Conservation (phyloP, 2,797 vertebrate species). For the Peromyscus attwateri region DNA sequence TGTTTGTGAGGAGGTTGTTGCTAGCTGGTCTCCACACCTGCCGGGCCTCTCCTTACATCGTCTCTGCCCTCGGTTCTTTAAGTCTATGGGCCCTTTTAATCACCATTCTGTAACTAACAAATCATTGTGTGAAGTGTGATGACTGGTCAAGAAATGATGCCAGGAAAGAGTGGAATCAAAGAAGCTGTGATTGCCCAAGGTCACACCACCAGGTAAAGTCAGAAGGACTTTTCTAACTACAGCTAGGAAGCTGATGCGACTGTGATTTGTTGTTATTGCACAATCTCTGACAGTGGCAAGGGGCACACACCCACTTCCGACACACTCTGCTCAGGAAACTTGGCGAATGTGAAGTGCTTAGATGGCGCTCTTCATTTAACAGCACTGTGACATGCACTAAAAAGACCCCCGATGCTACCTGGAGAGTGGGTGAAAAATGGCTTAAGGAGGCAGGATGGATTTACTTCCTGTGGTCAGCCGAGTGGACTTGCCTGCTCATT, state of each 20-base stretch:
- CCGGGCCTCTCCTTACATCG: neutral
- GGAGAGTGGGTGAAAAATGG: neutral
- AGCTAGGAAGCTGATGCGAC: neutral
- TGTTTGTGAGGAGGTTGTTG: neutral
- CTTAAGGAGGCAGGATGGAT: neutral
- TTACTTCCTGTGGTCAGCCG: no score
- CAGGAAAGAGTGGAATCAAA: neutral
- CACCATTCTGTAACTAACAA: neutral
- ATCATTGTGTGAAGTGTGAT: neutral
- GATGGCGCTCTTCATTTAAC: neutral
- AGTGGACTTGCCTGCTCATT: neutral
- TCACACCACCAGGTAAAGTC: neutral
- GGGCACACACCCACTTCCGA: neutral
- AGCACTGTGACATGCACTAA: no score
- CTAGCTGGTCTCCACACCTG: neutral
- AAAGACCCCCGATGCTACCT: fast-evolving
- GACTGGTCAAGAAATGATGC: neutral
- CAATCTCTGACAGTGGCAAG: neutral
- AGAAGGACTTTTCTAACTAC: neutral
- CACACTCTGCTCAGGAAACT: neutral
- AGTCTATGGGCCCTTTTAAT: neutral
- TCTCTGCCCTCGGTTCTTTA: neutral
- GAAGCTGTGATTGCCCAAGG: neutral
- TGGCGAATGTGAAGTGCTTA: neutral
- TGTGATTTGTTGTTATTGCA: neutral